Conservation (phyloP, 2,797 vertebrate genomes). For the Siniperca obscura region DNA sequence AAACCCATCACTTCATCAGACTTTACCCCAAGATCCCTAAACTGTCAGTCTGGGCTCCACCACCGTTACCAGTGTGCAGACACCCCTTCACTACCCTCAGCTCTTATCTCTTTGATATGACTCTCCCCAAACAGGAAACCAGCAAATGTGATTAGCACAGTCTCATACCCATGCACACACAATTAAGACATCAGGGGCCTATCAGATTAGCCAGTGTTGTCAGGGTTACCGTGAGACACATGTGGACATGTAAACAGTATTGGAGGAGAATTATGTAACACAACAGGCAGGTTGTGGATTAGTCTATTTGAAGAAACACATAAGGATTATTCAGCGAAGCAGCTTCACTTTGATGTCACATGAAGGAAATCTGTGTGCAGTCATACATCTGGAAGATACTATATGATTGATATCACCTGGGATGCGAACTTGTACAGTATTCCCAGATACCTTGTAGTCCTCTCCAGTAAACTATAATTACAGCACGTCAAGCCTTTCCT, state of each 20-base stretch:
- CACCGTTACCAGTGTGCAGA: slow-evolving; percentile 6
- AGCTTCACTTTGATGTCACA: slow-evolving; percentile 50
- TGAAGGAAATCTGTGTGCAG: slow-evolving; percentile 32
- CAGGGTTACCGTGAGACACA: slow-evolving; percentile 55
- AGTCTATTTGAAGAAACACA: slow-evolving; percentile 36
- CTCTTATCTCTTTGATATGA: slow-evolving; percentile 51
- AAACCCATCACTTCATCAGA: neutral
- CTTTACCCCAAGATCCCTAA: neutral
- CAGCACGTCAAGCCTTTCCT: slow-evolving; percentile 41
- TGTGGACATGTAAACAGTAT: slow-evolving; percentile 76
- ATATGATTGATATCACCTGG: slow-evolving; percentile 20
- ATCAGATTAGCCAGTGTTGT: slow-evolving; percentile 69
- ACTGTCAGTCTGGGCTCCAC: neutral
- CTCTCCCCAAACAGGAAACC: slow-evolving; percentile 71
- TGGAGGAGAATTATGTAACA: slow-evolving; percentile 51
- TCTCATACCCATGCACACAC: slow-evolving; percentile 44
- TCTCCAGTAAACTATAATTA: slow-evolving; percentile 46
- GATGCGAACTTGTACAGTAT: slow-evolving; percentile 2
- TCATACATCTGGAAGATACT: slow-evolving; percentile 32
- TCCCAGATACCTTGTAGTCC: slow-evolving; percentile 32
- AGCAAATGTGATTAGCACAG: slow-evolving; percentile 59
- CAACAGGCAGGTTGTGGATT: slow-evolving; percentile 50
- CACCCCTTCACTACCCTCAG: neutral
- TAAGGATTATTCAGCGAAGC: slow-evolving; percentile 40
- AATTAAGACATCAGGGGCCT: slow-evolving; percentile 51